These are phyloP conservation scores for Blastobasis lacticolella DNA, from an alignment of 2,888 invertebrate genomes.

Conservation along the genomic window DNA sequence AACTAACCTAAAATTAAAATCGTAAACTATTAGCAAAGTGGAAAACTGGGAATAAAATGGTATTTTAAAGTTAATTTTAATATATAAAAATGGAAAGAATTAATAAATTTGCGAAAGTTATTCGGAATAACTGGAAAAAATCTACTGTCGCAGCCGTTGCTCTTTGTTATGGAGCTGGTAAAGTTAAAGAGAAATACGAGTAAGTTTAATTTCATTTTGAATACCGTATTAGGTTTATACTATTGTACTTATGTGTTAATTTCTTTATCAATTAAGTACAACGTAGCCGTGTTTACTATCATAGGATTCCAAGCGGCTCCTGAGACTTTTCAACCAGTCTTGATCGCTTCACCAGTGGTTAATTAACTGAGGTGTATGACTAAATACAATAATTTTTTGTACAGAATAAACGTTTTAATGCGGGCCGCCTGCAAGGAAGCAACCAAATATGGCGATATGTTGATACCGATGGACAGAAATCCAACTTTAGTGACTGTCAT, in stretches of 20 bases:
- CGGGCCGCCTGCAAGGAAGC: constrained; percentile 86
- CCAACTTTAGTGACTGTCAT: constrained; percentile 89
- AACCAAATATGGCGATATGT: constrained; percentile 78
- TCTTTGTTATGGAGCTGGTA: constrained; percentile 80
- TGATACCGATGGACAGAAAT: constrained; percentile 72
- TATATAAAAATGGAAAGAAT: constrained; percentile 64
- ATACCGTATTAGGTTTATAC: no score
- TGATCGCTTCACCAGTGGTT: neutral
- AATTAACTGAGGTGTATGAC: neutral
- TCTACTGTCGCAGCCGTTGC: constrained; percentile 80
- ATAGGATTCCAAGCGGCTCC: no score
- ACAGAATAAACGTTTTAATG: constrained; percentile 85
- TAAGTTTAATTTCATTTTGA: constrained; percentile 51
- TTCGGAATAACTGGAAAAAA: constrained; percentile 94
- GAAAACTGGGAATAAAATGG: neutral
- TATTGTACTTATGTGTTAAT: no score
- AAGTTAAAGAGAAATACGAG: constrained; percentile 82
- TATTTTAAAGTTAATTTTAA: neutral
- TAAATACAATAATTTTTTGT: constrained; percentile 16
- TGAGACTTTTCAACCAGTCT: neutral
- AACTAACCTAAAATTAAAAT: neutral
- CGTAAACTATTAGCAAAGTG: neutral
- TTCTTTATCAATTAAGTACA: no score
- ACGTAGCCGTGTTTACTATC: no score
- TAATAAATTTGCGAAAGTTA: constrained; percentile 76